Base-by-base conservation (phyloP, 2,888 invertebrate genomes). In the Andrena haemorrhoa region DNA sequence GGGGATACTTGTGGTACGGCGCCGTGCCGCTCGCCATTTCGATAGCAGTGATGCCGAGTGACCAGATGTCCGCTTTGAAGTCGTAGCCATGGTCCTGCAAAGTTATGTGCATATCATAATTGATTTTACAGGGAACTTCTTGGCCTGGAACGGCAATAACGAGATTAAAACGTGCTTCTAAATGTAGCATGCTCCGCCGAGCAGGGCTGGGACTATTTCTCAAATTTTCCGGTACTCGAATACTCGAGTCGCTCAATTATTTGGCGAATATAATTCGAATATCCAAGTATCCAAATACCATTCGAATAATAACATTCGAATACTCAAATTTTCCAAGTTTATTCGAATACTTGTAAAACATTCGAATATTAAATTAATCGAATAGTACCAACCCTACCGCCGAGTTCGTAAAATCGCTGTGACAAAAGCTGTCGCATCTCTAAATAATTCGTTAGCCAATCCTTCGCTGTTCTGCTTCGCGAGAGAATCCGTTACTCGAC, bases 11-110 rank as follows among this genome's bases (percentile, higher is more conserved):
- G 94, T 99, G 99, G 94, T 99, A 99, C 0, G 99, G 99, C 0
- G 99, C 99, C 0, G 99, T 99, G 16, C 98, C 98, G 1, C 98
- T 98, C 0, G 99, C 99, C 97, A 99, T 97, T 95, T 99, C 99
- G 89, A 99, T 99, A 0, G 99, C 99, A 0, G 99, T 99, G 86
- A 99, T 99, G 31, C 98, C 98, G 92, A 99, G 96, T 89, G 98
- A 96, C 98, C 98, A 97, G 88, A 98, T 98, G 91, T 98, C 98
- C 2, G 99, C 99, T 95, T 99, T 99, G 94, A 98, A 99, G 94
- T 99, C 99, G 92, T 99, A 99, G 1, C 99, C 99, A 92, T 98
- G 98, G 93, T 98, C 98, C 96, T 97, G 93, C 91, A 92, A 89
- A 77, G 75, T 87, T 64, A 85, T 31, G 80, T 12, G 70, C 79